Percentiles rank a stretch among this genome's conserved stretches.
These are phyloP conservation scores for Mormyrus hasselquistii DNA, from an alignment of 2,797 vertebrate genomes.

Conservation along the genomic window DNA sequence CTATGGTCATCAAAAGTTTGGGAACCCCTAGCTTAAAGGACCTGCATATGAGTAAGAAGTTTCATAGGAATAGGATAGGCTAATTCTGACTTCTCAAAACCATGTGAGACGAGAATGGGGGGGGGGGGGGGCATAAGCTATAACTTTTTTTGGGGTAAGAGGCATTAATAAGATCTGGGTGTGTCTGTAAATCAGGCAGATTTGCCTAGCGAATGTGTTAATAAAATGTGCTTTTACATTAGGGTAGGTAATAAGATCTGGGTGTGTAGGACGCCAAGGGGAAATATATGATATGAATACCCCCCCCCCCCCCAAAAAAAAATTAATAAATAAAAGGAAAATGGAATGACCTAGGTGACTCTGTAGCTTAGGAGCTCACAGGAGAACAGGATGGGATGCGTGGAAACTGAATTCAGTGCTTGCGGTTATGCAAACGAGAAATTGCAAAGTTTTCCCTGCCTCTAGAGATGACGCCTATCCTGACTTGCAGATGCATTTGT, in stretches of 20 bases:
- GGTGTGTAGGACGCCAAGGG: background rate
- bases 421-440: too few relatives aligned
- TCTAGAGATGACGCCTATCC: too few relatives aligned
- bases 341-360: too few relatives aligned
- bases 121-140: background rate
- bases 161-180: background rate
- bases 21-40: background rate
- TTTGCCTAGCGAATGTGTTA: too few relatives aligned
- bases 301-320: too few relatives aligned
- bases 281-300: background rate
- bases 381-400: too few relatives aligned
- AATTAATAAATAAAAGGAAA: too few relatives aligned
- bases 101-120: background rate
- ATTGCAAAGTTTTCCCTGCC: too few relatives aligned
- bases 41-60: background rate
- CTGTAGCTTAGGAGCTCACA: too few relatives aligned
- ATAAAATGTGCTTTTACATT: too few relatives aligned
- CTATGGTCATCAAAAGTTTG: background rate
- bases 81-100: background rate
- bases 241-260: background rate
- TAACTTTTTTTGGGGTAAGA: background rate
- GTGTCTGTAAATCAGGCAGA: too few relatives aligned
- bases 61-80: background rate
- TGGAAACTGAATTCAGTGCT: too few relatives aligned
- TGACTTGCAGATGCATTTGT: background rate